phyloP scores from a whole-genome alignment of 1,140 invertebrate genomes.

The Drosophila seguyi region DNA sequence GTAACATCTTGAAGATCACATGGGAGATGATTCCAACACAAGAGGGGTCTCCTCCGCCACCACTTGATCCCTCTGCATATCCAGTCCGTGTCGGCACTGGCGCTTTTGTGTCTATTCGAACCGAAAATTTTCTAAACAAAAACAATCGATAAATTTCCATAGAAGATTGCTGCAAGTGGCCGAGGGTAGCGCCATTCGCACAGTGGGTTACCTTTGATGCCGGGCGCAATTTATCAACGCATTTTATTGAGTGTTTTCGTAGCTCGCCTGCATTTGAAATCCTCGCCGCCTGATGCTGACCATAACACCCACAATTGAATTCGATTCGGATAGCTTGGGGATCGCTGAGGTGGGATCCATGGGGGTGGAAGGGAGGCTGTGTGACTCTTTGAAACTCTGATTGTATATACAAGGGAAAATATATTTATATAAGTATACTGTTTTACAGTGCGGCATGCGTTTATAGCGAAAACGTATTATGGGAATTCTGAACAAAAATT shows the following conservation, averaged over 20 bases:
- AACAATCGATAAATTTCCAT: conserved; percentile 81
- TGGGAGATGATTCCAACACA: not conserved
- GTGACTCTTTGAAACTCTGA: conserved; percentile 56
- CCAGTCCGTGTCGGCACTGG: conserved; percentile 47
- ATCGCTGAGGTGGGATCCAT: not conserved
- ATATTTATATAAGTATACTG: conserved; percentile 45
- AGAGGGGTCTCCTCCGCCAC: not conserved
- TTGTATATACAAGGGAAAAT: conserved; percentile 52
- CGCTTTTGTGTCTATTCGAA: conserved; percentile 79
- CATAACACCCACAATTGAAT: conserved; percentile 63
- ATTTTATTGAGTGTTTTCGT: conserved; percentile 82
- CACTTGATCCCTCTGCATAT: not conserved
- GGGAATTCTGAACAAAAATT: not conserved
- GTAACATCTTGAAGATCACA: conserved; percentile 1
- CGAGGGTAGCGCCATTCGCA: conserved; percentile 63
- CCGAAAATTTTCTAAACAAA: conserved; percentile 72
- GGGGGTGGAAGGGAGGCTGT: conserved; percentile 8
- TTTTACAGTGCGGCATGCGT: conserved; percentile 16
- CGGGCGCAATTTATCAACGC: conserved; percentile 78
- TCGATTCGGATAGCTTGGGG: conserved; percentile 6
- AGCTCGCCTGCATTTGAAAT: conserved; percentile 73
- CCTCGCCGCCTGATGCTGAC: conserved; percentile 76
- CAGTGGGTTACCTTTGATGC: conserved; percentile 81
- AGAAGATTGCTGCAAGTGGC: conserved; percentile 81
- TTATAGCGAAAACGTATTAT: not conserved